Conservation (phyloP, 2,797 vertebrate species). For the Ibycter americanus region DNA sequence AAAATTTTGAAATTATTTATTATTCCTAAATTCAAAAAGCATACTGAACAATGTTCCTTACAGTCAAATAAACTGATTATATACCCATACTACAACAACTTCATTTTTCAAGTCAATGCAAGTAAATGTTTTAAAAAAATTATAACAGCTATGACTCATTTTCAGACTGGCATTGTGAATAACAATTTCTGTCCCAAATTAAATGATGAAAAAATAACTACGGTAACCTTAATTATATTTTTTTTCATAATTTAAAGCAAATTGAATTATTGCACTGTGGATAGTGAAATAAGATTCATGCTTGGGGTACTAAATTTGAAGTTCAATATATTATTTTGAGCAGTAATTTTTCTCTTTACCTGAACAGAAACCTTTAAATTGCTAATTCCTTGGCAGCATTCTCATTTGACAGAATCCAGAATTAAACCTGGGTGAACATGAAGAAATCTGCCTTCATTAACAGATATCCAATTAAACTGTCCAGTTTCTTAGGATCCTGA, state of each 20-base stretch:
- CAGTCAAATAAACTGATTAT: not conserved
- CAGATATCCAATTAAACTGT: constrained; percentile 32
- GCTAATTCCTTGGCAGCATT: not conserved
- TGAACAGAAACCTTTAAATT: not conserved
- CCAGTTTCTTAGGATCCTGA: not conserved
- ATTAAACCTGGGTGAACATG: not conserved
- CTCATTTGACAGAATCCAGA: not conserved
- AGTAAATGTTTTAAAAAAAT: not conserved
- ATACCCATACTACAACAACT: not conserved
- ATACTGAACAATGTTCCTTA: not conserved
- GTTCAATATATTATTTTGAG: not conserved
- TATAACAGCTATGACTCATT: not conserved
- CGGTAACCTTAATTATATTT: not conserved
- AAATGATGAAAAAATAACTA: not conserved
- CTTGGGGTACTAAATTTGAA: not conserved
- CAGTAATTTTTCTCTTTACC: not conserved
- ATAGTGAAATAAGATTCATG: not conserved
- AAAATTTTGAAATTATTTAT: not conserved
- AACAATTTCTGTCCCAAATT: not conserved
- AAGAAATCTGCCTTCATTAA: constrained; percentile 23
- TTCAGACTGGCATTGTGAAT: not conserved
- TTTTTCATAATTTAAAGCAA: not conserved
- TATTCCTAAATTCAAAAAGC: not conserved
- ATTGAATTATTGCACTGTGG: not conserved
- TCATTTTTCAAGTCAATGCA: not conserved